These are phyloP conservation scores for Pandion haliaetus DNA, from an alignment of 2,113 vertebrate genomes.

Conservation along the genomic window DNA sequence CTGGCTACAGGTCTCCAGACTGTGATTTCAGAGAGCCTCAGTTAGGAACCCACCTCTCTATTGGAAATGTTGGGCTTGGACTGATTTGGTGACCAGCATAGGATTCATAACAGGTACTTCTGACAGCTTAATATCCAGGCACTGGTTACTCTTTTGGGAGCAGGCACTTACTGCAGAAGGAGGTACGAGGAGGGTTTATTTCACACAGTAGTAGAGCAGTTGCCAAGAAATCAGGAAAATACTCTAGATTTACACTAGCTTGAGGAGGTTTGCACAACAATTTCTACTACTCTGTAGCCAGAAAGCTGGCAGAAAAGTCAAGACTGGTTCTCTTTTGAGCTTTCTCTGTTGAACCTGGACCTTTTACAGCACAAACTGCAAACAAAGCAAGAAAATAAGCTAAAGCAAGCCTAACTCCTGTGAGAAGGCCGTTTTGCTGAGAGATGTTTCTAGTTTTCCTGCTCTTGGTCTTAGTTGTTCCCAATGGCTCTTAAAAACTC, in stretches of 20 bases:
- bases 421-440: not conserved
- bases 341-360: not conserved
- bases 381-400: not conserved
- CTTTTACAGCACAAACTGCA: not conserved
- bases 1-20: not conserved
- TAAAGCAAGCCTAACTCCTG: not conserved
- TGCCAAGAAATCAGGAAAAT: not conserved
- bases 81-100: not conserved
- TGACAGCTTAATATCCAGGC: not conserved
- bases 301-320: not conserved
- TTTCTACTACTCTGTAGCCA: not conserved
- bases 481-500: not conserved
- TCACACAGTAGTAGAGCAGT: not conserved
- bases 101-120: not conserved
- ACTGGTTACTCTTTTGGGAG: not conserved
- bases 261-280: not conserved
- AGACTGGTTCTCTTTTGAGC: not conserved
- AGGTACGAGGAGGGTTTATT: not conserved
- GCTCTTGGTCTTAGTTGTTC: not conserved
- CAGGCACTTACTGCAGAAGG: not conserved
- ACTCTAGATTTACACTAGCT: not conserved
- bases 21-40: not conserved
- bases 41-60: not conserved
- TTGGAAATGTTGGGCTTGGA: not conserved
- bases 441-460: not conserved